phyloP scores from a whole-genome alignment of 2,888 invertebrate species.

The Ferrisia virgata region DNA sequence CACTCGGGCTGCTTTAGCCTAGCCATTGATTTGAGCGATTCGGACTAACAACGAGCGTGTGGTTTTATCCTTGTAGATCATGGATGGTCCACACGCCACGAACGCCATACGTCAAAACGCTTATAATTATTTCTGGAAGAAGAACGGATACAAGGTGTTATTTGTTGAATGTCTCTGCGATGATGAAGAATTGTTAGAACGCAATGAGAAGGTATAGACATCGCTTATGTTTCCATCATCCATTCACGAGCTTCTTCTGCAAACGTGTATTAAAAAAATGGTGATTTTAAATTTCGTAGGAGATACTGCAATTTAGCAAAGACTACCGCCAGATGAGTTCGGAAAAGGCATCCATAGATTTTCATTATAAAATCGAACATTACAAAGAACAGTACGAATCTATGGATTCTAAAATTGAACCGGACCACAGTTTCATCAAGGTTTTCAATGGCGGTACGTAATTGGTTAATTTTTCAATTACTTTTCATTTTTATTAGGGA shows the following conservation, averaged over 20 bases:
- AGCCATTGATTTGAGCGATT: background rate
- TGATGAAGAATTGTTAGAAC: constrained; percentile 68
- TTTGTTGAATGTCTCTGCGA: constrained; percentile 91
- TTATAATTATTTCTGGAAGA: constrained; percentile 67
- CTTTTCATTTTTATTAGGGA: background rate
- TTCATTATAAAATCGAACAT: constrained; percentile 77
- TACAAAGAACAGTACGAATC: constrained; percentile 79
- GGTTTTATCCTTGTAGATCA: constrained; percentile 61
- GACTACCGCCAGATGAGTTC: constrained; percentile 80
- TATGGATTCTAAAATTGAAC: constrained; percentile 61
- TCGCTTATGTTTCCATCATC: background rate
- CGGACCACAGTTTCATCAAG: constrained; percentile 58
- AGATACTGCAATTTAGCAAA: constrained; percentile 80
- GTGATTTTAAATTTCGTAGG: constrained; percentile 52
- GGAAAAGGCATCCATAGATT: constrained; percentile 73
- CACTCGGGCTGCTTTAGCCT: background rate
- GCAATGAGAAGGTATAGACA: constrained; percentile 63
- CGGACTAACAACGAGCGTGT: constrained; percentile 51
- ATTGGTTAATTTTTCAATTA: background rate
- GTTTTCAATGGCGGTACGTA: constrained; percentile 59
- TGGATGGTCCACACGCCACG: constrained; percentile 91
- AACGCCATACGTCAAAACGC: constrained; percentile 74
- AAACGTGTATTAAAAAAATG: too few species aligned
- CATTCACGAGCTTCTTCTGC: too few species aligned
- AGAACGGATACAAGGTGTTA: constrained; percentile 78